These are phyloP conservation scores for Eristalis pertinax DNA, from an alignment of 2,888 invertebrate species.

Conservation along the genomic window DNA sequence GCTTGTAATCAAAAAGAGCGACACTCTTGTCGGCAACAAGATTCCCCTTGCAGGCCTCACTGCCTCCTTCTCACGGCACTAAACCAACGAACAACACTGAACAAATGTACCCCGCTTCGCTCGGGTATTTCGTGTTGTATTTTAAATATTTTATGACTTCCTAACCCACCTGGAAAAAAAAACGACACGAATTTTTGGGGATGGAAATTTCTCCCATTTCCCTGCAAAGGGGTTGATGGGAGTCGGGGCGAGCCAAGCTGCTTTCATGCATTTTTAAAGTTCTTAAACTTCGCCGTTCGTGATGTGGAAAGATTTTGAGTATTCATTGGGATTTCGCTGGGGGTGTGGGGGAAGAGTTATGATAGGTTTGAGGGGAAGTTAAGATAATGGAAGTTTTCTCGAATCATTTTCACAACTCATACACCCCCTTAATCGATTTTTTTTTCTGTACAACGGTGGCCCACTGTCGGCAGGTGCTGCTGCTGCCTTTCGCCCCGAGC, in stretches of 20 bases:
- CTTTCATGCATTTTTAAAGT: conserved; percentile 10
- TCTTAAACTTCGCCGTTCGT: conserved; percentile 17
- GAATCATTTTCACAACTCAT: not conserved
- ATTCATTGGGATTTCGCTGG: not conserved
- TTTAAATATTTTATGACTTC: conserved; percentile 55
- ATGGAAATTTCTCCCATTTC: conserved; percentile 20
- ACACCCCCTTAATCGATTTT: not conserved
- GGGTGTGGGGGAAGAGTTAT: too few species aligned
- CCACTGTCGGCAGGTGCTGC: not conserved
- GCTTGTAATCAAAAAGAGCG: too few species aligned
- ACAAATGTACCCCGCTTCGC: conserved; percentile 7
- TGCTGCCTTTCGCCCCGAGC: conserved; percentile 8
- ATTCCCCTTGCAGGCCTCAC: not conserved
- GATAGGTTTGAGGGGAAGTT: conserved; percentile 3
- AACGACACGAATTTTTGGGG: not conserved
- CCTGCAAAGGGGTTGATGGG: not conserved
- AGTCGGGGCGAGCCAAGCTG: not conserved
- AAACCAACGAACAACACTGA: not conserved
- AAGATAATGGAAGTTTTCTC: not conserved
- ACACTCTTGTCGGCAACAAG: too few species aligned
- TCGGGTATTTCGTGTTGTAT: conserved; percentile 28
- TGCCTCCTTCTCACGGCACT: not conserved
- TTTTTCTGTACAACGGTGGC: too few species aligned
- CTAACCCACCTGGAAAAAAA: not conserved
- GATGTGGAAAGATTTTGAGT: conserved; percentile 32